Evolutionary conservation across 2,797 vertebrate species (phyloP).

Genomic region (Cossypha polioptera): DNA sequence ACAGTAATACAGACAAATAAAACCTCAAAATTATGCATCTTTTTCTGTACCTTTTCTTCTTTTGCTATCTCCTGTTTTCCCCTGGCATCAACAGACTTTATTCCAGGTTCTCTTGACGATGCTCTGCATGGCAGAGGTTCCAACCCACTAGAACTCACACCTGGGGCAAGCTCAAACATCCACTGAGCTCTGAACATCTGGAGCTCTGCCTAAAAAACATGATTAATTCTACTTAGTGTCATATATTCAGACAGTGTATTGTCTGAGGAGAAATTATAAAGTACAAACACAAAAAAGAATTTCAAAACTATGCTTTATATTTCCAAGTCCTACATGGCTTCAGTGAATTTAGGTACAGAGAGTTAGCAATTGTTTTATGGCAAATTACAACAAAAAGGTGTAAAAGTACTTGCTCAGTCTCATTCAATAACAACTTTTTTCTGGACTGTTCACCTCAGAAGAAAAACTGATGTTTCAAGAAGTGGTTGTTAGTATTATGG

Average conservation of each 20-base stretch:
- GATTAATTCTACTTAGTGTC: background rate
- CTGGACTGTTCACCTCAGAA: background rate
- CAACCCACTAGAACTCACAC: conserved; percentile 71
- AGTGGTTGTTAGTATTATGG: background rate
- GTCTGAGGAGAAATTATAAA: background rate
- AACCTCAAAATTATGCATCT: background rate
- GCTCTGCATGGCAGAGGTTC: conserved; percentile 70
- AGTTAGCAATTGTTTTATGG: background rate
- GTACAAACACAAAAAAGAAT: background rate
- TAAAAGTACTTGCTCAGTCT: background rate
- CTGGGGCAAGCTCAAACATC: conserved; percentile 95
- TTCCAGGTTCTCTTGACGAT: conserved; percentile 65
- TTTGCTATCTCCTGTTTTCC: conserved; percentile 85
- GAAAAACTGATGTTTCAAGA: background rate
- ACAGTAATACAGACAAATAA: background rate
- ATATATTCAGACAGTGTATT: background rate
- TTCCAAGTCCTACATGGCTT: background rate
- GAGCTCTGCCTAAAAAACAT: conserved; percentile 83
- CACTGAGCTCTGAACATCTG: conserved; percentile 93
- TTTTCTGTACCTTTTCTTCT: conserved; percentile 86
- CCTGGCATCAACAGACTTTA: conserved; percentile 78
- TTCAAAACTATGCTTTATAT: background rate
- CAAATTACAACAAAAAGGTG: background rate
- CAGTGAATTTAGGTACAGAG: background rate
- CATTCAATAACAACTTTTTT: background rate